These are phyloP conservation scores for Lanius collurio DNA, from an alignment of 2,113 vertebrate species.

Conservation along the genomic window DNA sequence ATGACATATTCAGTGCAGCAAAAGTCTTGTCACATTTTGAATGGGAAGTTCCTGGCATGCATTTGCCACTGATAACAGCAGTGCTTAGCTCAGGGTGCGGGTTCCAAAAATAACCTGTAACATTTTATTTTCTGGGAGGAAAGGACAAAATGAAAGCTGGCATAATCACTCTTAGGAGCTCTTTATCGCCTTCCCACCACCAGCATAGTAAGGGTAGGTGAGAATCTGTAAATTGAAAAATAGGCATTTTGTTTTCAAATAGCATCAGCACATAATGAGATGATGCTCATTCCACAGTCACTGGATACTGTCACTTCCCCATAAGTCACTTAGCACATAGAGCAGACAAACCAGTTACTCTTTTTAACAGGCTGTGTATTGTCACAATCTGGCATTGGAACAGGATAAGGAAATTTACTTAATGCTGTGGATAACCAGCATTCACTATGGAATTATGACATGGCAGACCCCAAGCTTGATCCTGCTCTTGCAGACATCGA, in stretches of 20 bases:
- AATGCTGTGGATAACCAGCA: background rate
- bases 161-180: background rate
- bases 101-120: background rate
- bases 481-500: background rate
- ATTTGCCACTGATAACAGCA: background rate
- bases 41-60: background rate
- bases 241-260: background rate
- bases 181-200: background rate
- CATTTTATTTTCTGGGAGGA: background rate
- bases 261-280: background rate
- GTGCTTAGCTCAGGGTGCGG: background rate
- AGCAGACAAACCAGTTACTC: background rate
- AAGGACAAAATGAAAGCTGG: background rate
- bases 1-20: background rate
- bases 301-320: background rate
- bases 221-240: background rate
- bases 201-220: background rate
- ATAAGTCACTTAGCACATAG: background rate
- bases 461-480: background rate
- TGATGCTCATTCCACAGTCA: background rate
- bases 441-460: background rate
- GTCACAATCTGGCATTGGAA: background rate
- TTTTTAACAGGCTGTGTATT: background rate
- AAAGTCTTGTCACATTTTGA: background rate
- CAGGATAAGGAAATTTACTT: background rate